A percentile compares a stretch with the other conserved stretches of the same genome.
Evolutionary conservation across 2,113 vertebrate genomes (phyloP).

Genomic region (Agapornis roseicollis): DNA sequence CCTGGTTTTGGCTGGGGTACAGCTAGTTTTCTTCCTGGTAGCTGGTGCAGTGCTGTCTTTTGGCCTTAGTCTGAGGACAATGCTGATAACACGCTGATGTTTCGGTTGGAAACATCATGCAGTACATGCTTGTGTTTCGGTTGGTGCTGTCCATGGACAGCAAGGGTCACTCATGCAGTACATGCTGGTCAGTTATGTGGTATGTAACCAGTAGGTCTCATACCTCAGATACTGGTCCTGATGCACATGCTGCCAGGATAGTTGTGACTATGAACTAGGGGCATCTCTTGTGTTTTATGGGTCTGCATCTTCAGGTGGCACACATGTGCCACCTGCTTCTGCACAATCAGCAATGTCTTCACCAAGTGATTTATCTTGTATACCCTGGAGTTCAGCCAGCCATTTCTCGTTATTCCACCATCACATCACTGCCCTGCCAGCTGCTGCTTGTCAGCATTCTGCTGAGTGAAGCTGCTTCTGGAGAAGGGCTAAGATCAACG

Average conservation of each 20-base stretch:
- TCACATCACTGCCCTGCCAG: background rate
- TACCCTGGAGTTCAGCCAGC: background rate
- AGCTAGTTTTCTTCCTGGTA: background rate
- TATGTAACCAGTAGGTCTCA: background rate
- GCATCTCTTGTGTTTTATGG: background rate
- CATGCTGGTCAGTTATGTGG: rapidly evolving
- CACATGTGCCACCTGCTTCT: background rate
- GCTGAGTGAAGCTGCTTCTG: background rate
- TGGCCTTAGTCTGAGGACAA: background rate
- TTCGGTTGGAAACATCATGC: too few species aligned
- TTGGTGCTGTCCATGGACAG: background rate
- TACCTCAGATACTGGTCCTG: background rate
- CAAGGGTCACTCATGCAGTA: background rate
- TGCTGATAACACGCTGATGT: background rate
- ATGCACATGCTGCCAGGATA: background rate
- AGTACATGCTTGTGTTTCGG: too few species aligned
- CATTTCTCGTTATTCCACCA: background rate
- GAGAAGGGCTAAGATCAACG: background rate
- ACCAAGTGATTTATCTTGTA: background rate
- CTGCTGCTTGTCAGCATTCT: background rate
- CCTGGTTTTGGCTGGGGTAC: background rate
- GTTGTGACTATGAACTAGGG: background rate
- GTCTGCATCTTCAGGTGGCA: background rate
- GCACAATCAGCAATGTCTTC: background rate
- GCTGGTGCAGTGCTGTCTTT: background rate